Base-by-base conservation (phyloP, 2,888 invertebrate genomes). In the Pemphredon lugubris region DNA sequence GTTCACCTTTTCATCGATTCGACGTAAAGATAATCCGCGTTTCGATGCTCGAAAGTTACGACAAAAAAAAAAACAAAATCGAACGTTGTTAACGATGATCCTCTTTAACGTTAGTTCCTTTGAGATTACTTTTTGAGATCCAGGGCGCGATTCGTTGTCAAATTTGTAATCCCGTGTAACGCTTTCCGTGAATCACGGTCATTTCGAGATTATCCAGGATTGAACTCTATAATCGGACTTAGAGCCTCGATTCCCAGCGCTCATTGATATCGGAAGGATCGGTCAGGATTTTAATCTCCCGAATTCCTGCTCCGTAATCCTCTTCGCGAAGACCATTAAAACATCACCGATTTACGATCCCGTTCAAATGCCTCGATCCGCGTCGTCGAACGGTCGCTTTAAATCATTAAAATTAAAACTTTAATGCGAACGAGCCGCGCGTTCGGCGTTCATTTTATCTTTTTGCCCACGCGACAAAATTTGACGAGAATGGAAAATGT, bases 131-230 rank as follows among this genome's bases (percentile, higher is more conserved):
- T 39, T 39, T n/a, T 2, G 11, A 13, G 39, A 39, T 39, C n/a
- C 13, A 44, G 20, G 23, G 42, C 13, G 55, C 42, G 50, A 63
- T 68, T 50, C 55, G 21, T 42, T 44, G 40, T 37, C 55, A 54
- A 55, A 21, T 21, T 63, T 37, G 63, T 68, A 68, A 68, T 68
- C 63, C 55, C 48, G 48, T 51, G 44, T 68, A 63, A 68, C 63
- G 54, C 55, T 68, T 68, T 68, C 50, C 42, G 34, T 23, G 64
- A 47, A 63, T 55, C 51, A 53, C 32, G 45, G 48, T 61, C 40
- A 32, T 45, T 32, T 64, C 26, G 44, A 42, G 68, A 68, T 68
- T 20, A 68, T 64, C 68, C 51, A 9, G 51, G 34, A 40, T 64
- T 63, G 47, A 45, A 40, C 42, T 63, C 44, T 55, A 57, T 63